Percentiles rank a stretch among this genome's conserved stretches.
phyloP scores from a whole-genome alignment of 2,797 vertebrate species.

The Simalia tracyae region DNA sequence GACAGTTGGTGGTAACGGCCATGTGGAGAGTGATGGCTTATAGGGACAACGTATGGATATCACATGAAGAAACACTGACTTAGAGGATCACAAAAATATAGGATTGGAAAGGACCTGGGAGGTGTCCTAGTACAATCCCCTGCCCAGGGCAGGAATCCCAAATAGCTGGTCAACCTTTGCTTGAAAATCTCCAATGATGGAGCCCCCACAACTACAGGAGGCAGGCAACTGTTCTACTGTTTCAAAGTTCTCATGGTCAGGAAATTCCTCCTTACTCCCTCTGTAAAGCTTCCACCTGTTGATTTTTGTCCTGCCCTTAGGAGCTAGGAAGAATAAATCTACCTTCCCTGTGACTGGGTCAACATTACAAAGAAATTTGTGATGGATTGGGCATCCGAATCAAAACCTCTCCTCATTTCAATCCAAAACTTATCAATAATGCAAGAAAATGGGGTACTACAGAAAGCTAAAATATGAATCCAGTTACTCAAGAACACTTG shows the following conservation, averaged over 20 bases:
- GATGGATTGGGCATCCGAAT: too few relatives aligned
- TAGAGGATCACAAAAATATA: too few relatives aligned
- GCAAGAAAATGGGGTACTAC: not conserved
- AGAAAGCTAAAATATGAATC: not conserved
- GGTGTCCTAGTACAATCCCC: too few relatives aligned
- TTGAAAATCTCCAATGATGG: not conserved
- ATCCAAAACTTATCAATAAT: not conserved
- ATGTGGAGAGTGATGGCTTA: too few relatives aligned
- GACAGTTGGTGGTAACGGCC: too few relatives aligned
- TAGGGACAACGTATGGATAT: not conserved
- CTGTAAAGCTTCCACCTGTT: not conserved
- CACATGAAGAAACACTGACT: not conserved
- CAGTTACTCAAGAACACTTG: not conserved
- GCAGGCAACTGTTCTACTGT: too few relatives aligned
- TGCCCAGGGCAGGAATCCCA: too few relatives aligned
- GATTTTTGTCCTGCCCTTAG: not conserved
- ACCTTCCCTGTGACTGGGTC: not conserved
- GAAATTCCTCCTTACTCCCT: not conserved
- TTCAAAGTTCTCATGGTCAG: not conserved
- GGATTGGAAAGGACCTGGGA: too few relatives aligned
- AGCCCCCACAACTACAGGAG: not conserved
- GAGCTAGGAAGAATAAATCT: too few relatives aligned
- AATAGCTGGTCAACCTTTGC: not conserved
- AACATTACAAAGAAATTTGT: not conserved
- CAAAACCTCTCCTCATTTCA: not conserved